Evolutionary conservation across 2,113 vertebrate species (phyloP).

Genomic region (Cheilinus undulatus): DNA sequence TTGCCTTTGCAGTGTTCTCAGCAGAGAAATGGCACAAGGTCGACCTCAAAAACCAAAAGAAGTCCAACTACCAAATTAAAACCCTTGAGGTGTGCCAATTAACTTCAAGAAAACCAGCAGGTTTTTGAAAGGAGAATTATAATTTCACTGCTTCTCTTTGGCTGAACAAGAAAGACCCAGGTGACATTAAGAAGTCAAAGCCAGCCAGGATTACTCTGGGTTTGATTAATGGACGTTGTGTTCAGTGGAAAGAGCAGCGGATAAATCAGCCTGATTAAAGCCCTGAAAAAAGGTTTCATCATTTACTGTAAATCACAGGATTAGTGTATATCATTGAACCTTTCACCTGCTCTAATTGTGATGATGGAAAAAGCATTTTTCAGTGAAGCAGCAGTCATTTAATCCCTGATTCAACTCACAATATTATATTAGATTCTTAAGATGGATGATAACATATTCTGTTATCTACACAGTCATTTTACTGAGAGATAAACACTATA

Average conservation of each 20-base stretch:
- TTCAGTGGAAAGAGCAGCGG: constrained; percentile 27
- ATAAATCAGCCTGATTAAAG: constrained; percentile 45
- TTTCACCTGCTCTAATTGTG: constrained; percentile 23
- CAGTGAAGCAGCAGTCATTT: background rate
- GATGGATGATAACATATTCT: background rate
- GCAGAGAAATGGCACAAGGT: constrained; percentile 10
- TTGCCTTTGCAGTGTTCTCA: constrained; percentile 5
- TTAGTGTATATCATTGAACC: constrained; percentile 14
- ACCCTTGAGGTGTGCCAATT: constrained; percentile 13
- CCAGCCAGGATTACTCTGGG: constrained; percentile 30
- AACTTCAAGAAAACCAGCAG: constrained; percentile 12
- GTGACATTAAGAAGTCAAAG: constrained; percentile 48
- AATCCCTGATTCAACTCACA: background rate
- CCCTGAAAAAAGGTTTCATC: constrained; percentile 3
- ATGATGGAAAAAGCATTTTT: constrained; percentile 20
- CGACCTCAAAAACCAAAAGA: constrained; percentile 18
- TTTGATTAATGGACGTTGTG: constrained; percentile 47
- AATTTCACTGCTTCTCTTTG: constrained; percentile 10
- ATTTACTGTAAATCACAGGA: constrained; percentile 36
- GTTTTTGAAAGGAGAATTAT: constrained; percentile 37
- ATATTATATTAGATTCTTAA: background rate
- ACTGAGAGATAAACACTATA: background rate
- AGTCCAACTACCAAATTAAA: constrained; percentile 39
- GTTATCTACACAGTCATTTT: background rate
- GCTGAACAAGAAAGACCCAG: constrained; percentile 16